phyloP scores from a whole-genome alignment of 2,888 invertebrate genomes.

The Drosophila greeni region DNA sequence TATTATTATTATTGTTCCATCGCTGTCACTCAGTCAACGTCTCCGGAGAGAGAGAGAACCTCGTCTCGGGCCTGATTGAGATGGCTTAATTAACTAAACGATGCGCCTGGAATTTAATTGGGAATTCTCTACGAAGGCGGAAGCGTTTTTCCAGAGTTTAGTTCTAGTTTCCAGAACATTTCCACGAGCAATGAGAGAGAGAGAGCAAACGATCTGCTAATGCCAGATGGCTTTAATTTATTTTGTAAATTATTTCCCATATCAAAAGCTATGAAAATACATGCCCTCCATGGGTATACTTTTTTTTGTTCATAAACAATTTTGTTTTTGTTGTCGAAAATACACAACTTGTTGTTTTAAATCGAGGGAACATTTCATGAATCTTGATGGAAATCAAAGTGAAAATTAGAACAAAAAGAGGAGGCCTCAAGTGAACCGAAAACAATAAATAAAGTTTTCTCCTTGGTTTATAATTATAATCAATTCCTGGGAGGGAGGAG shows the following conservation, averaged over 20 bases:
- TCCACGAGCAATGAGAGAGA: constrained; percentile 14
- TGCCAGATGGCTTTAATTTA: constrained; percentile 73
- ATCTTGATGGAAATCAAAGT: constrained; percentile 29
- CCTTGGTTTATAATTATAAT: constrained; percentile 41
- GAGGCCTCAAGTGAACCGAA: constrained; percentile 28
- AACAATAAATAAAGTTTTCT: constrained; percentile 42
- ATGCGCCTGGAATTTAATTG: constrained; percentile 77
- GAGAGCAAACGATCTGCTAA: constrained; percentile 55
- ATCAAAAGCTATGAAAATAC: constrained; percentile 68
- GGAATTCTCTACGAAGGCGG: constrained; percentile 40
- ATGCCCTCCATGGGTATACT: constrained; percentile 28
- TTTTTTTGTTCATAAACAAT: constrained; percentile 36
- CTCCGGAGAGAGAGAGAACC: constrained; percentile 1
- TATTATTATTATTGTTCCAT: constrained; percentile 38
- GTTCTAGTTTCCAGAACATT: constrained; percentile 20
- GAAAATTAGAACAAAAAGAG: constrained; percentile 19
- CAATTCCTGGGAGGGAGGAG: constrained; percentile 1
- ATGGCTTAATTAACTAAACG: constrained; percentile 78
- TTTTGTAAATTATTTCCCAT: constrained; percentile 71
- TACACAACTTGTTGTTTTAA: constrained; percentile 18
- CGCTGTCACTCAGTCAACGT: constrained; percentile 26
- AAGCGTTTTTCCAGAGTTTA: constrained; percentile 30
- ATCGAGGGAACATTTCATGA: constrained; percentile 19
- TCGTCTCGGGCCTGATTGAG: constrained; percentile 56
- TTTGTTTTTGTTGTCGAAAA: constrained; percentile 30